These are phyloP conservation scores for Nipponia nippon DNA, from an alignment of 2,113 vertebrate genomes.

Conservation along the genomic window DNA sequence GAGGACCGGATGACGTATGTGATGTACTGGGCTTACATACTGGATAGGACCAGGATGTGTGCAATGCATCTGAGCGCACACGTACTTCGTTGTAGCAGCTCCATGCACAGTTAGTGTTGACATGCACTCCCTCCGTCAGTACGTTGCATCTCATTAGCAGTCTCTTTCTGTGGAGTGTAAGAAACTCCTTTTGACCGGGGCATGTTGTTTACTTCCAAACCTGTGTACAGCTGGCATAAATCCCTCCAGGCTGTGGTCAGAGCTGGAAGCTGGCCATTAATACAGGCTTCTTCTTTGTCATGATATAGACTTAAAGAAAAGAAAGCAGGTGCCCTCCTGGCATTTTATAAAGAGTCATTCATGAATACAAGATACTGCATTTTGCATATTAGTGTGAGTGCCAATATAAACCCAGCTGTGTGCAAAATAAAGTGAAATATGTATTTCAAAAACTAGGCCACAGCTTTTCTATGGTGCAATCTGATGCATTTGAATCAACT, in stretches of 20 bases:
- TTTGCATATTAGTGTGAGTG: conserved; percentile 76
- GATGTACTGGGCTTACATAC: accelerated
- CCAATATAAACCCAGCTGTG: conserved; percentile 80
- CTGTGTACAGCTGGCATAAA: conserved; percentile 79
- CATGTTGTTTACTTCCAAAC: conserved; percentile 66
- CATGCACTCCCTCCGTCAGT: neutral
- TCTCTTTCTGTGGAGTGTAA: conserved; percentile 40
- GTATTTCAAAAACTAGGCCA: conserved; percentile 70
- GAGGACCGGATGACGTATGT: accelerated
- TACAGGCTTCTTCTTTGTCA: conserved; percentile 82
- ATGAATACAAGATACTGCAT: conserved; percentile 79
- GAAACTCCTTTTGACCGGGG: conserved; percentile 67
- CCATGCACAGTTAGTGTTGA: neutral
- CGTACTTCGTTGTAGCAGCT: neutral
- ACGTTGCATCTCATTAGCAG: conserved; percentile 52
- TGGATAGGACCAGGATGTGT: neutral
- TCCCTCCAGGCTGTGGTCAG: conserved; percentile 77
- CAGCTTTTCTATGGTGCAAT: conserved; percentile 68
- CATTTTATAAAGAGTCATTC: conserved; percentile 83
- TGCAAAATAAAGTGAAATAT: conserved; percentile 74
- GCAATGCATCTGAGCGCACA: neutral
- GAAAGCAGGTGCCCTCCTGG: conserved; percentile 85
- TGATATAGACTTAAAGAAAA: conserved; percentile 83
- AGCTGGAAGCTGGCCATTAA: conserved; percentile 76
- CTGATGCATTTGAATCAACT: conserved; percentile 61